Evolutionary conservation across 2,797 vertebrate species (phyloP), one percentile per base, ranked within the genome.

Genomic region (Valencia hispanica): DNA sequence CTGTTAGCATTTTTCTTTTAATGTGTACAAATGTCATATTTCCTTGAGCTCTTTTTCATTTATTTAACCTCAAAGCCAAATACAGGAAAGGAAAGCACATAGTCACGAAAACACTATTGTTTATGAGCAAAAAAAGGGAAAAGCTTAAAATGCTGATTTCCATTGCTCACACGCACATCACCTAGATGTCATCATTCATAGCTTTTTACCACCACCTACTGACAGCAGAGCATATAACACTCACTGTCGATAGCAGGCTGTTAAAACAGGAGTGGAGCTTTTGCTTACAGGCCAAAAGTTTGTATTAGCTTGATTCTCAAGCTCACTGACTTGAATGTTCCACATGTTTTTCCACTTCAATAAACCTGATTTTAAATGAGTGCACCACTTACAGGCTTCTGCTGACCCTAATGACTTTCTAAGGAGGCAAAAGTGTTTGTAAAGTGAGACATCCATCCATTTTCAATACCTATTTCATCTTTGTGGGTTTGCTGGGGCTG

Each of bases 201-300:
- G 82, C 80, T 34, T 68, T 92, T 55, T 91, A 86, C 79, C 77
- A 0, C 89, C 93, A 90, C 61, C 91, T 87, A 78, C 76, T 88
- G 93, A 79, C 50, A 48, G 66, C 17, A 82, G 72, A 79, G n/a
- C 17, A 41, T 76, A 79, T 30, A 5, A 63, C 74, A 84, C 20
- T 7, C 1, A 30, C 17, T 2, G 34, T 9, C 27, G 12, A 20
- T n/a, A 11, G 10, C 47, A 70, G 32, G 32, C 20, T 51, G 18
- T 32, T 18, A 10, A 25, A 14, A 70, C 11, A 53, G 32, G 2
- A 53, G 48, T 39, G 39, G 39, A 43, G 36, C 43, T 68, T 68
- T 45, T 45, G 14, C 61, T 65, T 65, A 22, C 34, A 65, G 10
- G 25, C 1, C n/a, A 14, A 30, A 57, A 30, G 10, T 8, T n/a